These are phyloP conservation scores for Xenopus laevis DNA, from an alignment of 2,113 vertebrate genomes.

Conservation along the genomic window DNA sequence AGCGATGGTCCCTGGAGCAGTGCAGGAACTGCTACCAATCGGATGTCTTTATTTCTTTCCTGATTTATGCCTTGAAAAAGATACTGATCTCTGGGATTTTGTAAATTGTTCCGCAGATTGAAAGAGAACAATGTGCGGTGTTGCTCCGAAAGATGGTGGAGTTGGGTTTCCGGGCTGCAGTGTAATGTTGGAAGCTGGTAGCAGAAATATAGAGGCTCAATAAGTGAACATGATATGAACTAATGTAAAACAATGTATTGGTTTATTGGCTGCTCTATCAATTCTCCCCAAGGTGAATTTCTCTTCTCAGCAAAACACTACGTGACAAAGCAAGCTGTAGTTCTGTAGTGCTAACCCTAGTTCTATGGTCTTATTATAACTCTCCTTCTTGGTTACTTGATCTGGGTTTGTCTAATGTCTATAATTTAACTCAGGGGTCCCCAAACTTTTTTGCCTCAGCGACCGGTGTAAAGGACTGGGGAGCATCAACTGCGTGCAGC, in stretches of 20 bases:
- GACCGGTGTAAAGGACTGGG: too few species aligned
- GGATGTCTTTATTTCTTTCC: slow-evolving; percentile 40
- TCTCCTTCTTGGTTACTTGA: too few species aligned
- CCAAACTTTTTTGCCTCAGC: too few species aligned
- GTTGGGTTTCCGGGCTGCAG: neutral
- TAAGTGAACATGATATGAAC: neutral
- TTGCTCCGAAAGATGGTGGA: neutral
- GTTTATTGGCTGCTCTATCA: too few species aligned
- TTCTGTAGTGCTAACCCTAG: too few species aligned
- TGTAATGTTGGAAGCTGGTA: neutral
- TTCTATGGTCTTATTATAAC: too few species aligned
- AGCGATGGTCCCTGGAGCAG: slow-evolving; percentile 19
- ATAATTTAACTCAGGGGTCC: too few species aligned
- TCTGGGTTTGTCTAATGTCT: too few species aligned
- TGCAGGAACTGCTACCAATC: slow-evolving; percentile 32
- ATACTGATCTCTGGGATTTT: slow-evolving; percentile 40
- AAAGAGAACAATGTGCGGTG: slow-evolving; percentile 19
- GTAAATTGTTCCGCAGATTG: slow-evolving; percentile 23
- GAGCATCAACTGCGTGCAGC: too few species aligned
- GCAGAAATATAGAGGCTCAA: neutral
- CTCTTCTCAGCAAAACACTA: too few species aligned
- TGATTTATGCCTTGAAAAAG: slow-evolving; percentile 37
- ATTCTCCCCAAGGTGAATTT: too few species aligned
- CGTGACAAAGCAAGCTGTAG: too few species aligned
- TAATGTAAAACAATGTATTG: neutral